Percentiles rank a stretch among this genome's conserved stretches.
phyloP scores from a whole-genome alignment of 2,888 invertebrate genomes.

The Microplitis deprimator region DNA sequence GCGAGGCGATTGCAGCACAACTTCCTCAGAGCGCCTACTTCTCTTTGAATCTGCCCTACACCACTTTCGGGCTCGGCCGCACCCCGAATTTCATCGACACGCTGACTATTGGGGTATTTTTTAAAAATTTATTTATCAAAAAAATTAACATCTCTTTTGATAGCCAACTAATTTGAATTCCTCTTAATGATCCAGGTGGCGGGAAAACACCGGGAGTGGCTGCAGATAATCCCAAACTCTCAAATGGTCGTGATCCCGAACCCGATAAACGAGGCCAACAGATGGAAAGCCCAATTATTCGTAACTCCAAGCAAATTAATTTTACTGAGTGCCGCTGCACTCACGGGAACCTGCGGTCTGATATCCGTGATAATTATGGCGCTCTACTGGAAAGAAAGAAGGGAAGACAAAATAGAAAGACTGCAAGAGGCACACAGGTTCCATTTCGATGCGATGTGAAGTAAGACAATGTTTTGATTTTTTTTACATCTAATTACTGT shows the following conservation, averaged over 20 bases:
- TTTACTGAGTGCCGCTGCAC: constrained; percentile 89
- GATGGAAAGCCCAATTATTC: constrained; percentile 93
- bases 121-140: neutral
- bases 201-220: constrained; percentile 80
- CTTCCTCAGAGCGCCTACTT: constrained; percentile 93
- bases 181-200: constrained; percentile 57
- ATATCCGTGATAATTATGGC: constrained; percentile 88
- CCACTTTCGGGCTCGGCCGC: constrained; percentile 96
- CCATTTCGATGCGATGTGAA: constrained; percentile 89
- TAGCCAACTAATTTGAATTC: neutral
- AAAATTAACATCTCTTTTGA: constrained; percentile 2
- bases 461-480: constrained; percentile 25
- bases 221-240: constrained; percentile 96
- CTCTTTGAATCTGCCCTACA: constrained; percentile 94
- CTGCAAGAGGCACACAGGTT: constrained; percentile 86
- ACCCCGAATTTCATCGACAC: constrained; percentile 98
- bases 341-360: constrained; percentile 88
- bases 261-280: constrained; percentile 81
- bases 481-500: constrained; percentile 39
- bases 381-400: constrained; percentile 91
- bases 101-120: constrained; percentile 81
- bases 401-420: constrained; percentile 85
- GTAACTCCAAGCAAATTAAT: constrained; percentile 95
- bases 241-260: constrained; percentile 96
- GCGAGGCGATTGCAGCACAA: constrained; percentile 89